A percentile compares a stretch with the other conserved stretches of the same genome.
Evolutionary conservation across 2,797 vertebrate species (phyloP).

Genomic region (Naso thynnoides): DNA sequence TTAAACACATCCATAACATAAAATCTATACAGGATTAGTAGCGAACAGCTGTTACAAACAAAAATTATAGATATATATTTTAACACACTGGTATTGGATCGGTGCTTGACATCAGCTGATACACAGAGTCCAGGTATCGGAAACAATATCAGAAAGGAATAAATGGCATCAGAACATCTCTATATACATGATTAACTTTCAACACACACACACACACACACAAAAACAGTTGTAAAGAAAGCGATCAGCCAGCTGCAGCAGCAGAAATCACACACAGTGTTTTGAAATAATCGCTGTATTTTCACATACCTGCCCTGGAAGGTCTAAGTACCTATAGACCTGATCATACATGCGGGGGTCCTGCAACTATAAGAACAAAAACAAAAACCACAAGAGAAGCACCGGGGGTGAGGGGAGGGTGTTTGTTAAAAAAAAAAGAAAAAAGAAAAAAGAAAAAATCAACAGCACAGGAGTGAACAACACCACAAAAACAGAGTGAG

Average conservation of each 20-base stretch:
- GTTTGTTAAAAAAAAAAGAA: slow-evolving; percentile 10
- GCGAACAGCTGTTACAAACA: too few species aligned
- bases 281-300: slow-evolving; percentile 56
- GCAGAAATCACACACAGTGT: slow-evolving; percentile 62
- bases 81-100: too few species aligned
- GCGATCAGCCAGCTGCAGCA: slow-evolving; percentile 41
- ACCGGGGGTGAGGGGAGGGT: slow-evolving; percentile 64
- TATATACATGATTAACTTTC: slow-evolving; percentile 12
- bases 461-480: slow-evolving; percentile 58
- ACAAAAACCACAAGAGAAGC: slow-evolving; percentile 81
- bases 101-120: too few species aligned
- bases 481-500: slow-evolving; percentile 64
- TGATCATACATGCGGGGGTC: slow-evolving; percentile 88
- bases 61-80: too few species aligned
- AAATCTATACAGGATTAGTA: too few species aligned
- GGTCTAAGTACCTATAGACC: slow-evolving; percentile 89
- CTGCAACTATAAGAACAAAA: slow-evolving; percentile 87
- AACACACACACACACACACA: slow-evolving; percentile 37
- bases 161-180: too few species aligned
- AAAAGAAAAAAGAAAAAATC: slow-evolving; percentile 55
- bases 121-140: too few species aligned
- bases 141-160: too few species aligned
- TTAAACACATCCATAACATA: too few species aligned
- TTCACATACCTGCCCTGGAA: slow-evolving; percentile 87
- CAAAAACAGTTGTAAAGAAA: slow-evolving; percentile 35